Conservation (phyloP, 2,113 vertebrate species). For the Tychaedon coryphoeus region DNA sequence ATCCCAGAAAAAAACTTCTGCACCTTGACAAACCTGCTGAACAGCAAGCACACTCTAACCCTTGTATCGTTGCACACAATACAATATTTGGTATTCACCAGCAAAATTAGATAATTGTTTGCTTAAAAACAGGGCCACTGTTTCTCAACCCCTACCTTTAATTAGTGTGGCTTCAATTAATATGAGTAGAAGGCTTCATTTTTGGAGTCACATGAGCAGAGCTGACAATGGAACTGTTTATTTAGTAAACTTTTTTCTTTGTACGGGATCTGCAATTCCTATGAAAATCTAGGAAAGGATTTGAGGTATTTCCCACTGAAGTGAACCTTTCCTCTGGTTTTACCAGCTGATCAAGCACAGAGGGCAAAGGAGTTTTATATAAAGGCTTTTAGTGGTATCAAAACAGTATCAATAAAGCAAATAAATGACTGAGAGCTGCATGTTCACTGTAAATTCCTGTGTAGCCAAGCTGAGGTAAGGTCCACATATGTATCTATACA, state of each 20-base stretch:
- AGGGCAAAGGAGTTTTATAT: neutral
- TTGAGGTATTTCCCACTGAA: neutral
- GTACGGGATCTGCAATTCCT: neutral
- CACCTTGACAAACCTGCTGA: neutral
- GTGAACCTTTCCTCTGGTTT: neutral
- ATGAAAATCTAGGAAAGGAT: neutral
- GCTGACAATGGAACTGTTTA: neutral
- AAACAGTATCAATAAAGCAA: neutral
- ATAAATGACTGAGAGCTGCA: neutral
- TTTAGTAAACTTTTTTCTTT: neutral
- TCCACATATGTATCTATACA: rapidly evolving
- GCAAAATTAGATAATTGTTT: neutral
- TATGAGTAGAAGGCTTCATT: neutral
- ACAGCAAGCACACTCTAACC: neutral
- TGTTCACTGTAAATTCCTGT: neutral
- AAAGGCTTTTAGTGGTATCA: neutral
- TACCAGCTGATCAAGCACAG: neutral
- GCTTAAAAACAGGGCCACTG: neutral
- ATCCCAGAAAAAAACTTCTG: neutral
- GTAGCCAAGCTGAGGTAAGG: neutral
- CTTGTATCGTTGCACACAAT: neutral
- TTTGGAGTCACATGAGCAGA: neutral
- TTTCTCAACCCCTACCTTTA: neutral
- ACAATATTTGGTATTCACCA: neutral
- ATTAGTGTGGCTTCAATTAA: neutral